Base-by-base conservation (phyloP, 1,140 invertebrate species). In the Macrosteles quadrilineatus region DNA sequence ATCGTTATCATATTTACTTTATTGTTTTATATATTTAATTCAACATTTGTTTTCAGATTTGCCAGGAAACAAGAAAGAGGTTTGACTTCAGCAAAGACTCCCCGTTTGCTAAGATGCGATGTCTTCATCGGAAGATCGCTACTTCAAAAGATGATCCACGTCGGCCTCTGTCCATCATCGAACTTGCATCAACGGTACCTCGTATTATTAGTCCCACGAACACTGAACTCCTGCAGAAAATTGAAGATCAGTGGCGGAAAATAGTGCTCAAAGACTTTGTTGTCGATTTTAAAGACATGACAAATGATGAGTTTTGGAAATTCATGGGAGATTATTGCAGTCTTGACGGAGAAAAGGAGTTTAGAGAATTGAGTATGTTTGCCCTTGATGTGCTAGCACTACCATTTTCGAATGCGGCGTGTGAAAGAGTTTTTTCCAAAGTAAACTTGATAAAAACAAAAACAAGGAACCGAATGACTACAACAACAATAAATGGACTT, bases 381-480 rank as follows among this genome's bases (percentile, higher is more conserved):
- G 75, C 71, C 23, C 27, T 72, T 2, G 64, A 75, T 59, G 31
- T 68, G 30, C 67, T 75, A 63, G 63, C 71, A n/a, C 59, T 73
- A 2, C 71, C 73, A 3, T 71, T 73, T 69, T 50, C 71, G 4
- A 74, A 71, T 63, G 69, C 69, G 4, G 68, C 68, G 12, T 67
- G 71, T 62, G 69, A 73, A 47, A 29, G 69, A n/a, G 47, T 73
- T 17, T 74, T 74, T 30, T 57, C 36, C 17, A 66, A 67, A 45
- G 45, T 74, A 4, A 74, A 74, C 68, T 30, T 50, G 11, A 25
- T 50, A 0, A 74, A 74, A 69, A 74, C 71, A n/a, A 71, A 73
- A 55, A 25, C 21, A 17, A 25, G 72, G 36, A 74, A 73, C 27
- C 29, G 31, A 55, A 21, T 74, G 0, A 68, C 55, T 12, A 67